Evolutionary conservation across 2,797 vertebrate species (phyloP).

Genomic region (Petrocephalus sullivani): DNA sequence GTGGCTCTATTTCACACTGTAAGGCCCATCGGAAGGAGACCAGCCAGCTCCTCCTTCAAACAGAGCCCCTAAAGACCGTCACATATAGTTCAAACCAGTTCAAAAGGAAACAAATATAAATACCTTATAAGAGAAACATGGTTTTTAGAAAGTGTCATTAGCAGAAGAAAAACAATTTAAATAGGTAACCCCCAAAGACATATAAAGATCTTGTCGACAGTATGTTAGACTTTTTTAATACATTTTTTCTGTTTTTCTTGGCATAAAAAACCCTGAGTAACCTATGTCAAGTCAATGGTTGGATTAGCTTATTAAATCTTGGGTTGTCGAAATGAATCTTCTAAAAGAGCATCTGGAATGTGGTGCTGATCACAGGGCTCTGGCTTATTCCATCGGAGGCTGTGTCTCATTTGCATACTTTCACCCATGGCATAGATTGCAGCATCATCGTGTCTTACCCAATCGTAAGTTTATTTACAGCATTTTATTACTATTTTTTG

Average conservation of each 20-base stretch:
- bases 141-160: slow-evolving; percentile 14
- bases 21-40: neutral
- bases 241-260: slow-evolving; percentile 43
- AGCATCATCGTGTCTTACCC: slow-evolving; percentile 2
- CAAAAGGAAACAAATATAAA: slow-evolving; percentile 27
- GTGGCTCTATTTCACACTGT: neutral
- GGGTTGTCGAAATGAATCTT: slow-evolving; percentile 6
- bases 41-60: neutral
- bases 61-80: slow-evolving; percentile 12
- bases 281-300: slow-evolving; percentile 24
- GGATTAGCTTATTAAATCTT: slow-evolving; percentile 14
- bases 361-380: neutral
- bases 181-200: slow-evolving; percentile 49
- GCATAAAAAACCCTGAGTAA: slow-evolving; percentile 75
- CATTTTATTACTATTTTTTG: neutral
- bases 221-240: slow-evolving; percentile 50
- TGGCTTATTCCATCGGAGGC: neutral
- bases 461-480: slow-evolving; percentile 17
- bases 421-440: neutral
- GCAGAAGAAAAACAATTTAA: slow-evolving; percentile 17
- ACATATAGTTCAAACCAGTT: slow-evolving; percentile 22
- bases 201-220: slow-evolving; percentile 47
- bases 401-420: neutral
- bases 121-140: slow-evolving; percentile 19
- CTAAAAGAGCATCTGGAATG: slow-evolving; percentile 18